Evolutionary conservation across 2,888 invertebrate genomes (phyloP).

Genomic region (Orthosia gracilis): DNA sequence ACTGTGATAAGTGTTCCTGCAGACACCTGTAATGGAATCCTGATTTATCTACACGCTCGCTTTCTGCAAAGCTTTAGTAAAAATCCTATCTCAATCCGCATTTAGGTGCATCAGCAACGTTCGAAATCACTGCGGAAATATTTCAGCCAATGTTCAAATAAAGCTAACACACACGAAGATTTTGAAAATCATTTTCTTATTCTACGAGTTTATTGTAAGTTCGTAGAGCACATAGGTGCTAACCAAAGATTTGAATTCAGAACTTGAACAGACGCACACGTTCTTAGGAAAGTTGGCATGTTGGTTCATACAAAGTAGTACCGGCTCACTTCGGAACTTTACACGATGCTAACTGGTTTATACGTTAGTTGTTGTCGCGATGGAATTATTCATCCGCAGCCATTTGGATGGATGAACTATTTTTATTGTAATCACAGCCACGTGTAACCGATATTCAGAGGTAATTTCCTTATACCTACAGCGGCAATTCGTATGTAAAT

Average conservation of each 20-base stretch:
- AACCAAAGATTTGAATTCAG: constrained; percentile 60
- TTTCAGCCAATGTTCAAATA: constrained; percentile 23
- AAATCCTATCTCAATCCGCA: constrained; percentile 47
- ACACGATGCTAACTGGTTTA: constrained; percentile 31
- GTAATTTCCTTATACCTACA: constrained; percentile 6
- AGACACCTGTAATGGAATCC: constrained; percentile 46
- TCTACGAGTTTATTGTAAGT: constrained; percentile 49
- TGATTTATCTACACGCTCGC: constrained; percentile 42
- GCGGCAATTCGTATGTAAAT: not conserved
- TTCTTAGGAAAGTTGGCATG: constrained; percentile 55
- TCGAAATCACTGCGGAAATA: constrained; percentile 18
- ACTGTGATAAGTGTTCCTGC: constrained; percentile 17
- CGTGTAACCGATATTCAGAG: constrained; percentile 1
- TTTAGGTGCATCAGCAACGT: constrained; percentile 47
- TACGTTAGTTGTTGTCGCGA: constrained; percentile 43
- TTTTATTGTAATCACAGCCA: constrained; percentile 21
- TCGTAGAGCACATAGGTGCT: constrained; percentile 39
- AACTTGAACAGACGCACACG: constrained; percentile 53
- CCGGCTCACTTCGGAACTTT: constrained; percentile 52
- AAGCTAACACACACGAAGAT: constrained; percentile 20
- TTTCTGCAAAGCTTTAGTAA: constrained; percentile 44
- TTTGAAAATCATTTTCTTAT: constrained; percentile 48
- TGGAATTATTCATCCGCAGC: constrained; percentile 39
- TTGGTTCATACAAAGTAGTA: constrained; percentile 56
- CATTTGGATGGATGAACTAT: constrained; percentile 30